Percentiles rank a stretch among this genome's conserved stretches.
Evolutionary conservation across 2,113 vertebrate genomes (phyloP).

Genomic region (Istiophorus platypterus): DNA sequence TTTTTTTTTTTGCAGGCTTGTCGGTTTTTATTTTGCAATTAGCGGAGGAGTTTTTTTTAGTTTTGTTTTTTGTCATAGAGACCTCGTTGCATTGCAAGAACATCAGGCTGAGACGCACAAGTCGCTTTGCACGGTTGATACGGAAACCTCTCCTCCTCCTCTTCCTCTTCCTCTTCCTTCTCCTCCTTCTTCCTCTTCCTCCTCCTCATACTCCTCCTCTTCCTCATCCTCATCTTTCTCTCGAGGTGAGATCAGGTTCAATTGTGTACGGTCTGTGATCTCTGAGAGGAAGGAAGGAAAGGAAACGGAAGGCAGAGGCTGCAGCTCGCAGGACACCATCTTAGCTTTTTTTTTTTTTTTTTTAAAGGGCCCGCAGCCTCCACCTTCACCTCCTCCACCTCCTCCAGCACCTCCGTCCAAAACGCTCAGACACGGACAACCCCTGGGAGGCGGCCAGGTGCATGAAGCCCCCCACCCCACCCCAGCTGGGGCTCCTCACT

Average conservation of each 20-base stretch:
- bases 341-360: too few species aligned
- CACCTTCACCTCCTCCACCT: too few species aligned
- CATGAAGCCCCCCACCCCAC: too few species aligned
- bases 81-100: constrained; percentile 46
- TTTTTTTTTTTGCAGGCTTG: too few species aligned
- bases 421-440: not conserved
- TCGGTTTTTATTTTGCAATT: constrained; percentile 46
- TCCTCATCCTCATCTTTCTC: too few species aligned
- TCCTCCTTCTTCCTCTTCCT: not conserved
- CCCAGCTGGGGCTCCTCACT: too few species aligned
- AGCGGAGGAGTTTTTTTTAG: constrained; percentile 47
- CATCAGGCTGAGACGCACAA: constrained; percentile 3
- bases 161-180: not conserved
- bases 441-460: constrained; percentile 66
- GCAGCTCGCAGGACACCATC: constrained; percentile 81
- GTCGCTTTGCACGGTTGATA: constrained; percentile 6
- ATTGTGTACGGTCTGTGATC: constrained; percentile 58
- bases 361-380: constrained; percentile 77
- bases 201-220: too few species aligned
- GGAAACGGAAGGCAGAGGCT: constrained; percentile 72
- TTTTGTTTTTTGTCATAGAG: constrained; percentile 51
- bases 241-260: constrained; percentile 56
- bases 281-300: constrained; percentile 65
- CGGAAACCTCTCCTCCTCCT: not conserved
- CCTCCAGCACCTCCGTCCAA: too few species aligned